Evolutionary conservation across 1,140 invertebrate species (phyloP).

Genomic region (Diabrotica undecimpunctata): DNA sequence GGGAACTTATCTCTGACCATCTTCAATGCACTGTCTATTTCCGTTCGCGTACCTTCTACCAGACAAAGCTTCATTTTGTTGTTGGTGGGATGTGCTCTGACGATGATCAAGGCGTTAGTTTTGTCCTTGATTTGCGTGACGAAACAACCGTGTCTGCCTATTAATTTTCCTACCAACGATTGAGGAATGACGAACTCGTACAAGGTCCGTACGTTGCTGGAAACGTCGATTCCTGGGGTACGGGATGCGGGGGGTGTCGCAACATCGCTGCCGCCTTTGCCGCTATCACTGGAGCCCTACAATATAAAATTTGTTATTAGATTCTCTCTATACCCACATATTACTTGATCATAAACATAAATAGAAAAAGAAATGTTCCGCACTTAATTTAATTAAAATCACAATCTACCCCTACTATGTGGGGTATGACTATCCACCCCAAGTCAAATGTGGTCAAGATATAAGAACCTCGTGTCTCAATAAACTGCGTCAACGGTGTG

Average conservation of each 20-base stretch:
- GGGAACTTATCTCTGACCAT: slow-evolving; percentile 84
- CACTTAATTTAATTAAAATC: too few species aligned
- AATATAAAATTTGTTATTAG: slow-evolving; percentile 12
- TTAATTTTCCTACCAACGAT: slow-evolving; percentile 77
- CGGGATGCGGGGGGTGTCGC: slow-evolving; percentile 55
- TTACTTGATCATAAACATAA: too few species aligned
- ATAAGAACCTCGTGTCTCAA: too few species aligned
- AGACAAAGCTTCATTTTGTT: slow-evolving; percentile 60
- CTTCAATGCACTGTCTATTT: slow-evolving; percentile 74
- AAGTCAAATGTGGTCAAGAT: too few species aligned
- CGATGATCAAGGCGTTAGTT: slow-evolving; percentile 71
- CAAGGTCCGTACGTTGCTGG: slow-evolving; percentile 30
- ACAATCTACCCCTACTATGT: too few species aligned
- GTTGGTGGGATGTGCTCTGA: slow-evolving; percentile 71
- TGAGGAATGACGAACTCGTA: slow-evolving; percentile 82
- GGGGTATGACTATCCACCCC: too few species aligned
- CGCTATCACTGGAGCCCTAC: slow-evolving; percentile 72
- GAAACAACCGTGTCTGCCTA: slow-evolving; percentile 79
- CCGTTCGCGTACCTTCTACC: slow-evolving; percentile 60
- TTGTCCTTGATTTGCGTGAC: slow-evolving; percentile 76
- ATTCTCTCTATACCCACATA: too few species aligned
- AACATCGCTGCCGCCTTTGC: slow-evolving; percentile 68
- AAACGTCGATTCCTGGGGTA: slow-evolving; percentile 25
- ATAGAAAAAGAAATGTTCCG: too few species aligned
- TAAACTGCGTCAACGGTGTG: too few species aligned